Evolutionary conservation across 2,113 vertebrate species (phyloP).

Genomic region (Saccopteryx leptura): DNA sequence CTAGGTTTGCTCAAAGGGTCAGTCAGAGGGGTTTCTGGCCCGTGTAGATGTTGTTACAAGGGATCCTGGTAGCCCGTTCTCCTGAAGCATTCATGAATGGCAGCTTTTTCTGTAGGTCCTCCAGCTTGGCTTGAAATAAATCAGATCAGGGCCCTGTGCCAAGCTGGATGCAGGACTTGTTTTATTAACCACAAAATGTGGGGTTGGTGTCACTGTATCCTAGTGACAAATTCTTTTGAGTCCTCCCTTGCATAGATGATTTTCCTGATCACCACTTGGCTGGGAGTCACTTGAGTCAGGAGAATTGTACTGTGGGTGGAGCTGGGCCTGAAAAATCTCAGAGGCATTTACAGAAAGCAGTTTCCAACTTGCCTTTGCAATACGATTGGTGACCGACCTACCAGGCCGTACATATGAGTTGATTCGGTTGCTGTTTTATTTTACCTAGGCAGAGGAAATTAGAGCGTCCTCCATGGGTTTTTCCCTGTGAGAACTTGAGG

Average conservation of each 20-base stretch:
- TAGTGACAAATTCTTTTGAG: constrained; percentile 67
- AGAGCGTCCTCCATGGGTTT: neutral
- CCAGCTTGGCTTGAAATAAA: constrained; percentile 70
- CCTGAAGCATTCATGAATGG: constrained; percentile 66
- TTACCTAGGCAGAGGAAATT: constrained; percentile 81
- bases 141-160: constrained; percentile 69
- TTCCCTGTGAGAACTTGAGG: constrained; percentile 69
- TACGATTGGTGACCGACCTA: constrained; percentile 68
- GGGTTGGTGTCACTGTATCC: constrained; percentile 73
- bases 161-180: constrained; percentile 68
- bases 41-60: neutral
- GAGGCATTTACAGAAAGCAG: constrained; percentile 71
- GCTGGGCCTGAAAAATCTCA: constrained; percentile 69
- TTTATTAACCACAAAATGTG: constrained; percentile 73
- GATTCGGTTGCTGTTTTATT: constrained; percentile 60
- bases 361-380: constrained; percentile 26
- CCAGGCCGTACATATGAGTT: constrained; percentile 58
- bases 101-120: constrained; percentile 67
- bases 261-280: constrained; percentile 18
- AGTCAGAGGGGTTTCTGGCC: constrained; percentile 13
- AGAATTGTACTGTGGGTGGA: constrained; percentile 73
- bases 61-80: neutral
- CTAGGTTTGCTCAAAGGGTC: constrained; percentile 15
- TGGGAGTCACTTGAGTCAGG: constrained; percentile 79
- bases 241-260: constrained; percentile 72